Evolutionary conservation across 2,113 vertebrate genomes (phyloP).

Genomic region (Laticauda laticaudata): DNA sequence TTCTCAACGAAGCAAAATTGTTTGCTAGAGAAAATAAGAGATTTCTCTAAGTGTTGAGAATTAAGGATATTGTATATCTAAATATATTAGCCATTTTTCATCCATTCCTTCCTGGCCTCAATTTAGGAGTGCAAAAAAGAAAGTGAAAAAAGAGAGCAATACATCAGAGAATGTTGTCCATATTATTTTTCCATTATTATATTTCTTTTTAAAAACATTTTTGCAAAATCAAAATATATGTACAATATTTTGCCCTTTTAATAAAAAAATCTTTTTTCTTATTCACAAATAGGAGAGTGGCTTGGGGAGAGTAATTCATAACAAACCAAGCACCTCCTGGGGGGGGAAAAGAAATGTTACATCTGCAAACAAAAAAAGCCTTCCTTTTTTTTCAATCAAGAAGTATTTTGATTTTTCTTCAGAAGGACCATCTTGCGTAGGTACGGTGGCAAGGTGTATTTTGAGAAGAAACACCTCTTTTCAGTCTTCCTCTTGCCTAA

Average conservation of each 20-base stretch:
- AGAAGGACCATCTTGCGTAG: background rate
- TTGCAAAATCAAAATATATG: slow-evolving; percentile 59
- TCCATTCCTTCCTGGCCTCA: slow-evolving; percentile 30
- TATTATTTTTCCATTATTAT: slow-evolving; percentile 38
- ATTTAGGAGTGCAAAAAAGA: slow-evolving; percentile 56
- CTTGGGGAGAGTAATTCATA: slow-evolving; percentile 64
- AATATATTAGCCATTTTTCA: slow-evolving; percentile 35
- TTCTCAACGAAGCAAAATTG: slow-evolving; percentile 77
- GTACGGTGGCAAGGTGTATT: background rate
- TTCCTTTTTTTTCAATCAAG: background rate
- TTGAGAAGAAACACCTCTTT: background rate
- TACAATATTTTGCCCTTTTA: slow-evolving; percentile 51
- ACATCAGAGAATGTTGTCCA: slow-evolving; percentile 50
- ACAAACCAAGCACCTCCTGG: slow-evolving; percentile 56
- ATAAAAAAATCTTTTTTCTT: slow-evolving; percentile 61
- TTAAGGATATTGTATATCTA: slow-evolving; percentile 54
- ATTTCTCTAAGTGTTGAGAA: slow-evolving; percentile 64
- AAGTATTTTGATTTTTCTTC: background rate
- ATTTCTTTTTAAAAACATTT: background rate
- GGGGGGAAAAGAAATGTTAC: slow-evolving; percentile 21
- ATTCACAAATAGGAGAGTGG: slow-evolving; percentile 68
- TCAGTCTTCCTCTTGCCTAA: background rate
- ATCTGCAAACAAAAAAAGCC: slow-evolving; percentile 50
- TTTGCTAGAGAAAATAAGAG: slow-evolving; percentile 64
- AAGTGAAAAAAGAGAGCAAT: slow-evolving; percentile 21